These are phyloP conservation scores for Panorpa germanica DNA, from an alignment of 2,888 invertebrate species.

Conservation along the genomic window DNA sequence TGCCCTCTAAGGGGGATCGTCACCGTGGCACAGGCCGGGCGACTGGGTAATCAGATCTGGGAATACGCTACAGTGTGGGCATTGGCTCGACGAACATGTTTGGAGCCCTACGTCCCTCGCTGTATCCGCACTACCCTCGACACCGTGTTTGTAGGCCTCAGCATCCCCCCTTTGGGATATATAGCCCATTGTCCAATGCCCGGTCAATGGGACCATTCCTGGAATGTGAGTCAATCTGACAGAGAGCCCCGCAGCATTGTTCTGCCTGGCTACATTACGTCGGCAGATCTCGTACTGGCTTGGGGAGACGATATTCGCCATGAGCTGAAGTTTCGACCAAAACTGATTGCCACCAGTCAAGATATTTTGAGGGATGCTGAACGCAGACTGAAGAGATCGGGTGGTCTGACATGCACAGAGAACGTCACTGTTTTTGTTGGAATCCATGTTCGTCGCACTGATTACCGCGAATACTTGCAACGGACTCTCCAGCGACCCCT, in stretches of 20 bases:
- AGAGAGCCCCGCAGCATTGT: slow-evolving; percentile 27
- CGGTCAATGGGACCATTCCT: slow-evolving; percentile 13
- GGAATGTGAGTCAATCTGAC: background rate
- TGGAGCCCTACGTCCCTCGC: slow-evolving; percentile 21
- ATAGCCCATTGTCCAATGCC: slow-evolving; percentile 22
- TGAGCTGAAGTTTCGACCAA: slow-evolving; percentile 30
- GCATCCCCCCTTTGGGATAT: slow-evolving; percentile 22
- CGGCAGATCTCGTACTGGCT: slow-evolving; percentile 29
- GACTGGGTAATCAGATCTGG: slow-evolving; percentile 23
- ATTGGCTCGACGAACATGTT: slow-evolving; percentile 20
- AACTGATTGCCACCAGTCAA: slow-evolving; percentile 25
- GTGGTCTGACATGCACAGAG: no score
- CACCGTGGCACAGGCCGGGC: slow-evolving; percentile 20
- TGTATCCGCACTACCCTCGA: slow-evolving; percentile 23
- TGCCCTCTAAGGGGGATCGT: slow-evolving; percentile 21
- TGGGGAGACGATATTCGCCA: slow-evolving; percentile 33
- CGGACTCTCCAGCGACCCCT: slow-evolving; percentile 25
- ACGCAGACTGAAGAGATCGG: no score
- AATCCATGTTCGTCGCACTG: slow-evolving; percentile 32
- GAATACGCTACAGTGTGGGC: slow-evolving; percentile 24
- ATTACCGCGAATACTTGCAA: slow-evolving; percentile 32
- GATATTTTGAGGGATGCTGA: slow-evolving; percentile 21
- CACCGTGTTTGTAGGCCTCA: slow-evolving; percentile 22
- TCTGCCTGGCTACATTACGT: slow-evolving; percentile 28
- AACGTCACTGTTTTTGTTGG: slow-evolving; percentile 27